These are phyloP conservation scores for Bufo bufo DNA, from an alignment of 2,113 vertebrate genomes.

Conservation along the genomic window DNA sequence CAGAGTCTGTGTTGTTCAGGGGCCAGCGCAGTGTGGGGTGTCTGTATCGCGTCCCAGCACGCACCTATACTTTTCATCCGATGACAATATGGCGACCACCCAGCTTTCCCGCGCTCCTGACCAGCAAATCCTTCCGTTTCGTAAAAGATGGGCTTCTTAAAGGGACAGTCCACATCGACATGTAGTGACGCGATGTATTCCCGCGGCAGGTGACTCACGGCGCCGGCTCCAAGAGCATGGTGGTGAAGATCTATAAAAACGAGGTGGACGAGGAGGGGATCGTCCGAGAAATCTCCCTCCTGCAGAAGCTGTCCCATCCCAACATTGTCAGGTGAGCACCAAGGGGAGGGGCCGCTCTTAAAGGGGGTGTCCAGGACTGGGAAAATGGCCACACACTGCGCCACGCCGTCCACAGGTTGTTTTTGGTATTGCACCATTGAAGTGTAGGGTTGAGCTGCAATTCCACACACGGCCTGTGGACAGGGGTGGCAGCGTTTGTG, in stretches of 20 bases:
- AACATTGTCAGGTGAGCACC: slow-evolving; percentile 83
- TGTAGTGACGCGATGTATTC: too few species aligned
- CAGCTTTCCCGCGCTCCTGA: neutral
- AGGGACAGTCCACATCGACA: neutral
- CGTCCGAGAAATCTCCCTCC: slow-evolving; percentile 84
- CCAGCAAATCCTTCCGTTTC: neutral
- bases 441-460: too few species aligned
- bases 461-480: too few species aligned
- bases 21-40: neutral
- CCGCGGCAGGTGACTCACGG: slow-evolving; percentile 75
- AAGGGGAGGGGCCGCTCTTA: neutral
- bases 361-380: too few species aligned
- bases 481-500: too few species aligned
- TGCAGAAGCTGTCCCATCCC: slow-evolving; percentile 88
- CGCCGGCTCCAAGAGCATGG: slow-evolving; percentile 80
- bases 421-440: too few species aligned
- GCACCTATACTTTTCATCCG: too few species aligned
- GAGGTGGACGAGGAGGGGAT: slow-evolving; percentile 88
- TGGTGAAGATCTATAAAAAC: slow-evolving; percentile 90
- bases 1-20: neutral
- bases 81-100: neutral
- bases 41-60: neutral
- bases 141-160: neutral
- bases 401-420: too few species aligned
- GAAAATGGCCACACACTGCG: too few species aligned